Percentiles rank a stretch among this genome's conserved stretches.
Evolutionary conservation across 1,140 invertebrate genomes (phyloP).

Genomic region (Ostrea edulis): DNA sequence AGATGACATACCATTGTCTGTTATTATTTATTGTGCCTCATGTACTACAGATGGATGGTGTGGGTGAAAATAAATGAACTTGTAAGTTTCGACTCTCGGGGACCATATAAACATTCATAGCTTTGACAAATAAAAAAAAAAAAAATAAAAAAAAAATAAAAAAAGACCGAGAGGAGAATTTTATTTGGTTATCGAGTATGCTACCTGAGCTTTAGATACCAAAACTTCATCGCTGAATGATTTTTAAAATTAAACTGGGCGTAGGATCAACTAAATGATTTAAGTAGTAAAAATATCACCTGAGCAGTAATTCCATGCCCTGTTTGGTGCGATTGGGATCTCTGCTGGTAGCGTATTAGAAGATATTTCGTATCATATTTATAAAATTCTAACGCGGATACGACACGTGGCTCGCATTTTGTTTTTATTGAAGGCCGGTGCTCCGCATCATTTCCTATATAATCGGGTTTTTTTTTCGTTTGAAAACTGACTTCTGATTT

Average conservation of each 20-base stretch:
- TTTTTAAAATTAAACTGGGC: not conserved
- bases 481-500: constrained; percentile 15
- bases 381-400: not conserved
- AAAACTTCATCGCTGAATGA: too few species aligned
- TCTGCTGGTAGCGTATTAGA: not conserved
- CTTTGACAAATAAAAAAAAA: too few species aligned
- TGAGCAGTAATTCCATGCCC: not conserved
- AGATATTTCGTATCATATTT: not conserved
- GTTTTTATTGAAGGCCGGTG: not conserved
- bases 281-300: not conserved
- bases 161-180: too few species aligned
- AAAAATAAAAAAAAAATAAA: too few species aligned
- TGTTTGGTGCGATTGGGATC: not conserved
- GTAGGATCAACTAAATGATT: not conserved
- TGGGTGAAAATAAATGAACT: too few species aligned
- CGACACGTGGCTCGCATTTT: not conserved
- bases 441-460: not conserved
- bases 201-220: too few species aligned
- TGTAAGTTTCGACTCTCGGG: too few species aligned
- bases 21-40: too few species aligned
- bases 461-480: not conserved
- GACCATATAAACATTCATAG: too few species aligned
- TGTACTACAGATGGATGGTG: too few species aligned
- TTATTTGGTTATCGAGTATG: too few species aligned
- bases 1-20: too few species aligned